A percentile compares a stretch with the other conserved stretches of the same genome.
These are phyloP conservation scores for Vulpes lagopus DNA, from an alignment of 2,113 vertebrate species.

Conservation along the genomic window DNA sequence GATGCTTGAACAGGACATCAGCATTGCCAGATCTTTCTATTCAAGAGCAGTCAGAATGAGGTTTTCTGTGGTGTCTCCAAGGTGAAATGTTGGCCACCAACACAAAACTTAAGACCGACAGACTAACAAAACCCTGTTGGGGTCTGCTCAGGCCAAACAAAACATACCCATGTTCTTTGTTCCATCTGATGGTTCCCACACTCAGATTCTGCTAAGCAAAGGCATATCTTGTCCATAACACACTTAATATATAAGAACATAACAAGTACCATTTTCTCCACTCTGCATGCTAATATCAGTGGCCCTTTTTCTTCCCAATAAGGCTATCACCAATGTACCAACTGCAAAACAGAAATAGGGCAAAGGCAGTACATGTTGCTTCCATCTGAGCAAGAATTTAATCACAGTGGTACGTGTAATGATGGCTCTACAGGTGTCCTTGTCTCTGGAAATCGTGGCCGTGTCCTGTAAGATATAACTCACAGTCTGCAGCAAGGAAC, in stretches of 20 bases:
- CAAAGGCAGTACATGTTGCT: neutral
- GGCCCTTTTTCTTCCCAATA: neutral
- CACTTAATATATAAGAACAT: neutral
- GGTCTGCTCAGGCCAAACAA: neutral
- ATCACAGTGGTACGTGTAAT: neutral
- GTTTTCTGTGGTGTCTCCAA: neutral
- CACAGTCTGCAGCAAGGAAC: slow-evolving; percentile 34
- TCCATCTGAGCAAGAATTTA: slow-evolving; percentile 45
- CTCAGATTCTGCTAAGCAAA: neutral
- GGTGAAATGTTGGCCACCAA: neutral
- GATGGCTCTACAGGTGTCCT: slow-evolving; percentile 18
- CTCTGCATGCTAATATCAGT: neutral
- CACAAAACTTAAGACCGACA: slow-evolving; percentile 15
- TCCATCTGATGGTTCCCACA: neutral
- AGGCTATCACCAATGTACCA: neutral
- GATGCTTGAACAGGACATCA: neutral
- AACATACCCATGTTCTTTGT: neutral
- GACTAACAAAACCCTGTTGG: neutral
- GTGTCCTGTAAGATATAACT: slow-evolving; percentile 55
- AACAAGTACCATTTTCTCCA: neutral
- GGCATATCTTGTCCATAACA: neutral
- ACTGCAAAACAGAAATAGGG: neutral
- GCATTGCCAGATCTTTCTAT: neutral
- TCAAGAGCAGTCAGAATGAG: neutral
- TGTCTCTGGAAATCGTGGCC: slow-evolving; percentile 45